Base-by-base conservation (phyloP, 2,888 invertebrate species). In the Acleris holmiana region DNA sequence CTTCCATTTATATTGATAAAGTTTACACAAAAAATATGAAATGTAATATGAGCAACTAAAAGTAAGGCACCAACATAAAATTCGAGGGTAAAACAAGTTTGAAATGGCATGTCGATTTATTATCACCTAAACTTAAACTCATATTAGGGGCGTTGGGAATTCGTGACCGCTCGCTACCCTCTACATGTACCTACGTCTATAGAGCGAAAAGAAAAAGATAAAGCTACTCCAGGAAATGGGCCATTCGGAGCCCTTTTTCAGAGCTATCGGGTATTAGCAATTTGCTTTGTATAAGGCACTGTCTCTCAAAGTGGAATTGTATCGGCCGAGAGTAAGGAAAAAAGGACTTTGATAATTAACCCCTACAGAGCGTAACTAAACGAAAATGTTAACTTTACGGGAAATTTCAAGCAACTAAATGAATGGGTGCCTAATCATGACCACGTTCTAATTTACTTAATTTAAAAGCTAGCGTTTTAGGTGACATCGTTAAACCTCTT, bases 251-350 rank as follows among this genome's bases (percentile, higher is more conserved):
- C 83, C 83, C 84, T 85, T 84, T 83, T 73, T 74, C 80, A 78
- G 78, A 84, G 82, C 84, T 81, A 87, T 88, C 80, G 85, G 78
- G 85, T 84, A 85, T 85, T 86, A 84, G 84, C 86, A 85, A 88
- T 88, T 89, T 88, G 84, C 86, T 86, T 86, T 89, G 85, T 86
- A 82, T 83, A 82, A 80, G 80, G 78, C 79, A 77, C 74, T 77
- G 75, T 74, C 75, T 76, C 75, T 73, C 79, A 77, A 77, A 83
- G 84, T 69, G 62, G 65, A 61, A 57, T 67, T 84, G 85, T 84
- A 83, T 85, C 79, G 79, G 72, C 72, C 68, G 72, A 64, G 80
- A 79, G 80, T 81, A 83, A 82, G 82, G 78, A 76, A 84, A 81
- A 67, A 79, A 76, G 76, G 73, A 75, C 78, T 79, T 76, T 75